Percentiles rank a stretch among this genome's conserved stretches.
Evolutionary conservation across 2,888 invertebrate genomes (phyloP).

Genomic region (Scelioninae gen. 1): DNA sequence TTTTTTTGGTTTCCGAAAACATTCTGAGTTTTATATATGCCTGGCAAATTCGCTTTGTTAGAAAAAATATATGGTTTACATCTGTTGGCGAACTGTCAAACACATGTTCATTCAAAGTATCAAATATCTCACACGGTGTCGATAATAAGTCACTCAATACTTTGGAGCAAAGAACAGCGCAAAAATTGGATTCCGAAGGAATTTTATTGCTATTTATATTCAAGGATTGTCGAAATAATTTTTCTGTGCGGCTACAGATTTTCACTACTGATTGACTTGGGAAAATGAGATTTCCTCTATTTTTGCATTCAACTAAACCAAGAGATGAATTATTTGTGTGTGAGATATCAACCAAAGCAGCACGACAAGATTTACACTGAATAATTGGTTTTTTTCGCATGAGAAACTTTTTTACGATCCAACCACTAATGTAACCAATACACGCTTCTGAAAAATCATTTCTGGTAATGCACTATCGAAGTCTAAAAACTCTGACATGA

Average conservation of each 20-base stretch:
- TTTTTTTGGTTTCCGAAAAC: not conserved
- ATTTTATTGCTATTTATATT: slow-evolving; percentile 3
- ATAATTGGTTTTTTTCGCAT: slow-evolving; percentile 24
- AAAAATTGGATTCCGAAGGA: slow-evolving; percentile 45
- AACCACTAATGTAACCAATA: too few relatives aligned
- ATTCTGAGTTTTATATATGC: slow-evolving; percentile 6
- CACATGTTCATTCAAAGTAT: slow-evolving; percentile 47
- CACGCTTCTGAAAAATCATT: too few relatives aligned
- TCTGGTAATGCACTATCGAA: too few relatives aligned
- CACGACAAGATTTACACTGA: slow-evolving; percentile 44
- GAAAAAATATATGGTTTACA: slow-evolving; percentile 29
- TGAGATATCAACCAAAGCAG: slow-evolving; percentile 41
- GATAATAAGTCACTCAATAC: slow-evolving; percentile 50
- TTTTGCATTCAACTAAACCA: slow-evolving; percentile 33
- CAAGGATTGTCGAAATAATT: slow-evolving; percentile 6
- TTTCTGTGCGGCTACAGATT: slow-evolving; percentile 38
- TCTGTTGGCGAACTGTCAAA: slow-evolving; percentile 37
- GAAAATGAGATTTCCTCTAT: slow-evolving; percentile 41
- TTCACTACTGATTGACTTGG: slow-evolving; percentile 57
- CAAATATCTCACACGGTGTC: slow-evolving; percentile 45
- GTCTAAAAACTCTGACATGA: too few relatives aligned
- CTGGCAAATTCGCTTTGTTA: slow-evolving; percentile 37
- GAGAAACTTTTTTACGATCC: slow-evolving; percentile 56
- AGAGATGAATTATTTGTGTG: not conserved
- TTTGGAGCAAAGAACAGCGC: slow-evolving; percentile 45